Evolutionary conservation across 2,888 invertebrate species (phyloP).

Genomic region (Doris montereyensis): DNA sequence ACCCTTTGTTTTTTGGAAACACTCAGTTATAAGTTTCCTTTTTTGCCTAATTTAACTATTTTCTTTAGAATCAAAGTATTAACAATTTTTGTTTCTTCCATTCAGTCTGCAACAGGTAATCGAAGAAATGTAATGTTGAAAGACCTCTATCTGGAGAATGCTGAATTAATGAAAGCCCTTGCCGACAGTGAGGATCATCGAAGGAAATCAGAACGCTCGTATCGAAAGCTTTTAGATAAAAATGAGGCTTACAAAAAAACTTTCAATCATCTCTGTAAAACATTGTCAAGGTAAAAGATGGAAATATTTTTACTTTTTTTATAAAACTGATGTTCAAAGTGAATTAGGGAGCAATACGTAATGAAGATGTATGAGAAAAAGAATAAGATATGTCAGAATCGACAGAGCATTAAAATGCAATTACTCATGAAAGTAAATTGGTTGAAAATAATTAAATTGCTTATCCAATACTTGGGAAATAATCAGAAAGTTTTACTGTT

Average conservation of each 20-base stretch:
- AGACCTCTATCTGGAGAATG: slow-evolving; percentile 66
- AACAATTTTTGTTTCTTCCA: background rate
- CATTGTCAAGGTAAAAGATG: background rate
- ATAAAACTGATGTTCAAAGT: too few species aligned
- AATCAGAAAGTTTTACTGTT: too few species aligned
- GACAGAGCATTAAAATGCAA: too few species aligned
- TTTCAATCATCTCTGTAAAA: background rate
- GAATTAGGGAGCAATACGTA: too few species aligned
- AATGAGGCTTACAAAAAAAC: slow-evolving; percentile 33
- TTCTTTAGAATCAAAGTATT: background rate
- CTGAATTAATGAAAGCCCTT: slow-evolving; percentile 59
- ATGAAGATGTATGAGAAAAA: too few species aligned
- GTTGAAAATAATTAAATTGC: too few species aligned
- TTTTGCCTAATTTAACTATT: background rate
- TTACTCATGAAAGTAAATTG: too few species aligned
- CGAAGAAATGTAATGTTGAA: slow-evolving; percentile 50
- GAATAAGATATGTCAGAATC: too few species aligned
- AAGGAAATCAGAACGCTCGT: background rate
- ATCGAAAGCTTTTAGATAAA: slow-evolving; percentile 19
- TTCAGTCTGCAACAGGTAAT: slow-evolving; percentile 10
- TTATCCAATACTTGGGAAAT: too few species aligned
- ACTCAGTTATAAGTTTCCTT: background rate
- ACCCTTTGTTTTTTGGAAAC: background rate
- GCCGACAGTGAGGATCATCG: slow-evolving; percentile 60
- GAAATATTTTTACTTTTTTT: too few species aligned